Evolutionary conservation across 2,113 vertebrate species (phyloP), one percentile per base, ranked within the genome.

Genomic region (Enhydra lutris): DNA sequence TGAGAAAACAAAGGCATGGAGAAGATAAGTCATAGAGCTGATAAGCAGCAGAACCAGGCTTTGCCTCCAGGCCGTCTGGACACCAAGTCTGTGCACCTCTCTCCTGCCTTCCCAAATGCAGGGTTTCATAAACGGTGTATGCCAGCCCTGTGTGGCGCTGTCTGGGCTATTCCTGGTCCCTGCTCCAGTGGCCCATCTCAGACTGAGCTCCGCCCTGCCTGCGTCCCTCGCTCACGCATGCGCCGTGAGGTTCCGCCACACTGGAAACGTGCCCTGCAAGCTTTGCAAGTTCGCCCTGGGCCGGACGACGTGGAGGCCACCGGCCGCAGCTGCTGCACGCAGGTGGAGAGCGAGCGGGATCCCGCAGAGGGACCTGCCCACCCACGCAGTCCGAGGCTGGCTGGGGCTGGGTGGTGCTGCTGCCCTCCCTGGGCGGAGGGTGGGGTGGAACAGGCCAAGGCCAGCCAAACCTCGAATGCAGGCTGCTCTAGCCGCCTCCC

Each of bases 381-480:
- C 89, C 73, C 86, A 78, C 29, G 57, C 7, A 26, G 92, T 31
- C 61, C 61, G 2, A 4, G 1, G 1, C 59, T 81, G 86, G 79
- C 79, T 11, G 1, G 26, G 7, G 14, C 0, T 7, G 29, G 82
- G 80, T 59, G 23, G 34, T 17, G 29, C 91, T 18, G 10, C 84
- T 50, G 63, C 29, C 59, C n/a, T n/a, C 11, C 1, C 78, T 36
- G 55, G 52, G 81, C 76, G 39, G 26, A 69, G 63, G 34, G 80
- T 3, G 29, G 23, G 47, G 65, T 36, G 26, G 76, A 61, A 55
- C 18, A 65, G 78, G 3, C 8, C 31, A 24, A n/a, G n/a, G 61
- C 71, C 34, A 42, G 96, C 86, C 94, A 97, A 83, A 97, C 96
- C 96, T 89, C 96, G 89, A 42, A 55, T 47, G 86, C 42, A 74